These are phyloP conservation scores for Strix uralensis DNA, from an alignment of 2,113 vertebrate genomes.

Conservation along the genomic window DNA sequence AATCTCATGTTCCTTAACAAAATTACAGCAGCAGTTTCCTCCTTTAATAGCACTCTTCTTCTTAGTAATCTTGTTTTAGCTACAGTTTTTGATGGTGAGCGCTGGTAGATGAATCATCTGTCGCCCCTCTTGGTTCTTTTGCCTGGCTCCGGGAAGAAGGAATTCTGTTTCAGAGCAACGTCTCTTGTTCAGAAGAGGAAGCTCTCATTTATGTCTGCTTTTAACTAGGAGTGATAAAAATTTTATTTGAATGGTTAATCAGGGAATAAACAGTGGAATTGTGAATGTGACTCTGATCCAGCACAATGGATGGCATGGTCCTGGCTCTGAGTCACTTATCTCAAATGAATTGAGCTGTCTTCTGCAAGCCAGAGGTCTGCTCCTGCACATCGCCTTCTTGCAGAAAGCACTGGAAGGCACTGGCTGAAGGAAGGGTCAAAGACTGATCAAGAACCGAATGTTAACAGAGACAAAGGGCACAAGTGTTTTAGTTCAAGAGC, in stretches of 20 bases:
- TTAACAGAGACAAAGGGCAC: background rate
- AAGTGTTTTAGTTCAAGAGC: background rate
- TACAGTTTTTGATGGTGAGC: constrained; percentile 35
- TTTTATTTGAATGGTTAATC: constrained; percentile 47
- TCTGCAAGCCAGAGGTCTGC: background rate
- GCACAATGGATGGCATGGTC: background rate
- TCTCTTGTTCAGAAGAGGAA: constrained; percentile 15
- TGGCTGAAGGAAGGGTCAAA: background rate
- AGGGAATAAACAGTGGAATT: constrained; percentile 12
- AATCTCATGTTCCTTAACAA: constrained; percentile 60
- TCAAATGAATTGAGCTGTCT: constrained; percentile 49
- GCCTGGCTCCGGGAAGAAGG: constrained; percentile 17
- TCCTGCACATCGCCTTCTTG: background rate
- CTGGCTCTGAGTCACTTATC: background rate
- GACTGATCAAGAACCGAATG: background rate
- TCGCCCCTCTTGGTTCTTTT: constrained; percentile 18
- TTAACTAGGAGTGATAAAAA: constrained; percentile 54
- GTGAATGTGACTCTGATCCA: background rate
- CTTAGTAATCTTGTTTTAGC: constrained; percentile 64
- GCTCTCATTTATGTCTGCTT: constrained; percentile 6
- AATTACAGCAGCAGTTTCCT: constrained; percentile 59
- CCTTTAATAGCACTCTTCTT: constrained; percentile 62
- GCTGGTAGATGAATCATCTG: constrained; percentile 41
- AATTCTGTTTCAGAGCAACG: background rate
- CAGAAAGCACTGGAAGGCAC: background rate